Evolutionary conservation across 2,888 invertebrate species (phyloP).

Genomic region (Myopa testacea): DNA sequence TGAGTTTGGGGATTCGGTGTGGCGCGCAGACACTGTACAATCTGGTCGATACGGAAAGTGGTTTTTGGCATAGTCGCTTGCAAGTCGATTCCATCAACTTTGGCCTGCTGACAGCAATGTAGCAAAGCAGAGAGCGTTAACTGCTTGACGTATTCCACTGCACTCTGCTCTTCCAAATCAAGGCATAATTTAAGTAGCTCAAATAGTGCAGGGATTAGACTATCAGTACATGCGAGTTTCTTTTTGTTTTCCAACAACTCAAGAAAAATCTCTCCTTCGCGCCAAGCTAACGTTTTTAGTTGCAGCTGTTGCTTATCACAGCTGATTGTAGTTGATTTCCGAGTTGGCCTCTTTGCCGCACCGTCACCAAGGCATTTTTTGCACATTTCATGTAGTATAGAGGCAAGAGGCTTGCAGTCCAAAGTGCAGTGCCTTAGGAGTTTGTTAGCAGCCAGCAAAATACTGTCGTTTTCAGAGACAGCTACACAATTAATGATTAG

Average conservation of each 20-base stretch:
- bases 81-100: conserved; percentile 67
- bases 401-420: conserved; percentile 73
- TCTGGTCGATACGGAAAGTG: conserved; percentile 63
- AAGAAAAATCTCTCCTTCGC: conserved; percentile 80
- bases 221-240: conserved; percentile 76
- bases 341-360: conserved; percentile 40
- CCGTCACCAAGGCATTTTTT: conserved; percentile 60
- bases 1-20: conserved; percentile 96
- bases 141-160: conserved; percentile 91
- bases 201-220: conserved; percentile 81
- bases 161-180: conserved; percentile 82
- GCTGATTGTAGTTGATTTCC: conserved; percentile 19
- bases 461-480: conserved; percentile 72
- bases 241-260: conserved; percentile 89
- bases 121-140: conserved; percentile 82
- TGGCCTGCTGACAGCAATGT: conserved; percentile 76
- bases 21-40: conserved; percentile 89
- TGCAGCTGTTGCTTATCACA: conserved; percentile 33
- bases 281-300: conserved; percentile 77
- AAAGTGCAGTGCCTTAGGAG: conserved; percentile 77
- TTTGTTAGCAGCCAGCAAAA: conserved; percentile 74
- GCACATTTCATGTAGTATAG: conserved; percentile 74
- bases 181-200: conserved; percentile 83
- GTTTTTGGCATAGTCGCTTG: conserved; percentile 68
- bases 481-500: conserved; percentile 72